These are phyloP conservation scores for Chelidonichthys spinosus DNA, from an alignment of 2,797 vertebrate species.

Conservation along the genomic window DNA sequence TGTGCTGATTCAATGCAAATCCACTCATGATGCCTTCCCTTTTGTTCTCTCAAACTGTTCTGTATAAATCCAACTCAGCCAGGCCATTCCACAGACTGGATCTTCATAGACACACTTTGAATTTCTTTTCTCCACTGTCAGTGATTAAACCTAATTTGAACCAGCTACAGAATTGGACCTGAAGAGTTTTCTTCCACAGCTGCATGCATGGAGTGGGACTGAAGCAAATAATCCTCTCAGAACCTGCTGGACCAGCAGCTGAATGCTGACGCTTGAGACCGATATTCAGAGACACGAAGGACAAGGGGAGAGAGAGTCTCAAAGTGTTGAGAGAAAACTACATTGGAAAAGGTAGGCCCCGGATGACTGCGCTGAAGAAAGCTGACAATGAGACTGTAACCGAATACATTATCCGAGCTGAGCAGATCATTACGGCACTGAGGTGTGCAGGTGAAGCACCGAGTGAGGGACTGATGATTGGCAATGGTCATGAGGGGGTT, in stretches of 20 bases:
- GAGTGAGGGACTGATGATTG: conserved; percentile 2
- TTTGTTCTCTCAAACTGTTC: no score
- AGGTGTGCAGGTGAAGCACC: conserved; percentile 1
- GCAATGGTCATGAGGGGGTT: not conserved
- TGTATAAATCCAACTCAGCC: no score
- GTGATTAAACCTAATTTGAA: no score
- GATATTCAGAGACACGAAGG: conserved; percentile 5
- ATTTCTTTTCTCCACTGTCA: no score
- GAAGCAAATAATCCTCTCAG: not conserved
- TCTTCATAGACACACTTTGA: no score
- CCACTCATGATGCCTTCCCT: no score
- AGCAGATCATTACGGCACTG: not conserved
- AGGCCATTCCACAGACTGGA: no score
- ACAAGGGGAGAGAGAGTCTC: not conserved
- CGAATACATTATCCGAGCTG: not conserved
- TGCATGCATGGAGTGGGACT: not conserved
- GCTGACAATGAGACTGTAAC: conserved; percentile 1
- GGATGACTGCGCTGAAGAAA: not conserved
- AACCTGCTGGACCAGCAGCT: not conserved
- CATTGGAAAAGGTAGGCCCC: not conserved
- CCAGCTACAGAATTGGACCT: no score
- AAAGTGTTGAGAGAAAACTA: not conserved
- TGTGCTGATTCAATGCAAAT: no score
- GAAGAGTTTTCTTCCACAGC: no score
- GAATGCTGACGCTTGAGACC: conserved; percentile 1